phyloP scores from a whole-genome alignment of 2,797 vertebrate genomes.

The Hirundo rustica region DNA sequence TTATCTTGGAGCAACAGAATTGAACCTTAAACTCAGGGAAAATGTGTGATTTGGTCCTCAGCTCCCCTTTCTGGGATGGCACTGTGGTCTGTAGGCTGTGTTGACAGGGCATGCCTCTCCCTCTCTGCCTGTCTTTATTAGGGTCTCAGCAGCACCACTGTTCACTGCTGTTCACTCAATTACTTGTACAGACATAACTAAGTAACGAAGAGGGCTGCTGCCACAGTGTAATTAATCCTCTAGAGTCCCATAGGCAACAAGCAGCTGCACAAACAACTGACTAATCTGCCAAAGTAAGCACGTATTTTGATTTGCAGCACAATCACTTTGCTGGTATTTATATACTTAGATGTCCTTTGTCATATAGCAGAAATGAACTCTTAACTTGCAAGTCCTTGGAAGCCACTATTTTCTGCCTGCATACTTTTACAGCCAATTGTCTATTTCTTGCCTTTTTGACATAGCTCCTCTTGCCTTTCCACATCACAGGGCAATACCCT shows the following conservation, averaged over 20 bases:
- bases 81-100: neutral
- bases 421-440: neutral
- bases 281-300: neutral
- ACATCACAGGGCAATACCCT: neutral
- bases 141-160: neutral
- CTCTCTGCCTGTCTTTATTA: slow-evolving; percentile 2
- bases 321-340: neutral
- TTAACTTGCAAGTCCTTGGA: neutral
- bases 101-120: neutral
- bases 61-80: neutral
- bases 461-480: neutral
- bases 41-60: neutral
- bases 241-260: neutral
- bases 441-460: neutral
- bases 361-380: neutral
- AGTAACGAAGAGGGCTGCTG: neutral
- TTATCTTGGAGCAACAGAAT: neutral
- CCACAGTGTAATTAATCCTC: slow-evolving; percentile 36
- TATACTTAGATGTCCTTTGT: neutral
- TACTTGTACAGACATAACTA: slow-evolving; percentile 4
- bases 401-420: neutral
- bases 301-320: neutral
- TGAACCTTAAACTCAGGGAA: neutral
- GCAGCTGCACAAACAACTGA: neutral
- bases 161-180: neutral